Conservation (phyloP, 1,140 invertebrate species). For the Trachymyrmex septentrionalis region DNA sequence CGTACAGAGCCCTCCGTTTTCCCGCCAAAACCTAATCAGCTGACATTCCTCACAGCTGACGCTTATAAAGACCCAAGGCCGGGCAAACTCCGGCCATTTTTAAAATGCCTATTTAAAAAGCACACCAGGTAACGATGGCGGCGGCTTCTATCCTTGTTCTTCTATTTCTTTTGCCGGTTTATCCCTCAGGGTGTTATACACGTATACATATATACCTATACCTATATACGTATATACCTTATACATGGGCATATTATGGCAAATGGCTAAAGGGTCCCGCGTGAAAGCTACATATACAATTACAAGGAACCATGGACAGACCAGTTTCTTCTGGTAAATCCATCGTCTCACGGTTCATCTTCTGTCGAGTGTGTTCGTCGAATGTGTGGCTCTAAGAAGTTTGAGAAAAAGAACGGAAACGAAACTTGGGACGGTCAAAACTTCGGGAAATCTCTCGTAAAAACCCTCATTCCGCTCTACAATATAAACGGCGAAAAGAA, state of each 20-base stretch:
- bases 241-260: neutral
- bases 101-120: constrained; percentile 81
- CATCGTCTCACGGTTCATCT: constrained; percentile 48
- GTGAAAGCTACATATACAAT: neutral
- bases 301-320: neutral
- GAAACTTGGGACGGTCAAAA: neutral
- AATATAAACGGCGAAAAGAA: constrained; percentile 32
- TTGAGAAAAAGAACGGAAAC: constrained; percentile 16
- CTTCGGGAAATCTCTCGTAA: constrained; percentile 18
- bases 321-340: neutral
- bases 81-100: constrained; percentile 75
- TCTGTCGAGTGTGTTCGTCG: constrained; percentile 8
- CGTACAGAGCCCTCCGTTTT: constrained; percentile 37
- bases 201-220: no score
- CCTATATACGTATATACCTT: neutral
- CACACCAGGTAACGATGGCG: constrained; percentile 4
- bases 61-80: constrained; percentile 21
- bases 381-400: constrained; percentile 7
- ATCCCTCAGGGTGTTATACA: constrained; percentile 16
- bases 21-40: constrained; percentile 76
- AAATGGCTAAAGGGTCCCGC: neutral
- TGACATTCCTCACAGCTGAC: constrained; percentile 71
- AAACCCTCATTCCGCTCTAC: constrained; percentile 43
- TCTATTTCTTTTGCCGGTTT: constrained; percentile 37
- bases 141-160: constrained; percentile 4